Conservation (phyloP, 2,113 vertebrate species). For the pig (Sus scrofa) region T2T-Sscrofa CM000826.6:105381501-105382000, state of each 20-base stretch:
- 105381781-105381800: not conserved
- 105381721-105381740: not conserved
- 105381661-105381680: not conserved
- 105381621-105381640: not conserved
- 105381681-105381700: not conserved
- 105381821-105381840: not conserved
- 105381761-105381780: not conserved
- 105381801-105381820: not conserved
- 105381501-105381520: not conserved
- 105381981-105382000: too few species aligned
- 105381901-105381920: not conserved
- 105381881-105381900: not conserved
- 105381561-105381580: not conserved
- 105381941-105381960: not conserved
- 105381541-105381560: not conserved
- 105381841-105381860: not conserved
- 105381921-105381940: not conserved
- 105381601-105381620: conserved; percentile 14
- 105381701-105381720: not conserved
- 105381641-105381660: not conserved
- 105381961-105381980: too few species aligned
- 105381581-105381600: not conserved
- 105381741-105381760: not conserved
- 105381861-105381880: not conserved
- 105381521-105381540: not conserved